These are phyloP conservation scores for Calameuta idolon DNA, from an alignment of 2,888 invertebrate genomes.

Conservation along the genomic window DNA sequence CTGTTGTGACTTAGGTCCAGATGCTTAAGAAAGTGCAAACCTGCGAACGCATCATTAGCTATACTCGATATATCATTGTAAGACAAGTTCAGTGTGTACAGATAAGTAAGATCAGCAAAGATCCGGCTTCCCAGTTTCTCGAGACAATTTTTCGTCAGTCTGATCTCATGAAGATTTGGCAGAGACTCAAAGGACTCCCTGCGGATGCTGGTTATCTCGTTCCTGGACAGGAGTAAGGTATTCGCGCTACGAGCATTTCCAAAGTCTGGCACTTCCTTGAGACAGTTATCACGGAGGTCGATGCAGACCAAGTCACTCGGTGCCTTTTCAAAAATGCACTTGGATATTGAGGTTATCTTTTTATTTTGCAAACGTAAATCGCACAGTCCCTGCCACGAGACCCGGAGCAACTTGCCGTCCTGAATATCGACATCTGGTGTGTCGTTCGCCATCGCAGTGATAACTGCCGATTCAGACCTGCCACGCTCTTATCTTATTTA, in stretches of 20 bases:
- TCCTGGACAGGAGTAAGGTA: conserved; percentile 13
- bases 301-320: conserved; percentile 9
- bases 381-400: conserved; percentile 6
- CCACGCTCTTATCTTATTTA: not conserved
- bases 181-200: not conserved
- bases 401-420: conserved; percentile 11
- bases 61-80: conserved; percentile 19
- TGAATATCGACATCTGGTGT: conserved; percentile 14
- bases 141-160: conserved; percentile 13
- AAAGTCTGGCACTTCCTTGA: conserved; percentile 9
- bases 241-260: conserved; percentile 1
- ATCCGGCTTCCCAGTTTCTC: conserved; percentile 10
- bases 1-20: conserved; percentile 18
- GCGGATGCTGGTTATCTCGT: conserved; percentile 4
- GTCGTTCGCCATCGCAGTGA: conserved; percentile 13
- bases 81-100: conserved; percentile 12
- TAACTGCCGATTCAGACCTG: not conserved
- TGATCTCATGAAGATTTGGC: conserved; percentile 13
- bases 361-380: conserved; percentile 15
- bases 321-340: conserved; percentile 3
- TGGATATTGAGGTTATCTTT: conserved; percentile 1
- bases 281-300: conserved; percentile 15
- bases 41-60: conserved; percentile 13
- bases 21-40: conserved; percentile 12
- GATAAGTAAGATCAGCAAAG: conserved; percentile 8